phyloP scores from a whole-genome alignment of 2,888 invertebrate genomes.

The Podabrus alpinus region DNA sequence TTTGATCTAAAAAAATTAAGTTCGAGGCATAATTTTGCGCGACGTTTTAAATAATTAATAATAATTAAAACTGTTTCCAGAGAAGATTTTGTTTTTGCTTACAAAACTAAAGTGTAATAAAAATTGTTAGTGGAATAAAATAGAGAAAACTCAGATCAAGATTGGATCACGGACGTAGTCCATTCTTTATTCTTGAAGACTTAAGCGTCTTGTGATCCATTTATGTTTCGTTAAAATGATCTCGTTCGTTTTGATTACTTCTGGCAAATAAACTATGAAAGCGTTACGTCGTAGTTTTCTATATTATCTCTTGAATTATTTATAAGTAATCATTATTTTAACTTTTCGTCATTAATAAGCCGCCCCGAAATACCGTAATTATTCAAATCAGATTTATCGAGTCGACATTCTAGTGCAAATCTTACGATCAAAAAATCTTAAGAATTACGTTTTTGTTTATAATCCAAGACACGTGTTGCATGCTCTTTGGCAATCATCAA shows the following conservation, averaged over 20 bases:
- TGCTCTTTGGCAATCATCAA: neutral
- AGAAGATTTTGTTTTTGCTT: neutral
- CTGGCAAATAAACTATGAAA: neutral
- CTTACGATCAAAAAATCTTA: neutral
- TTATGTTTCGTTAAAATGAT: constrained; percentile 2
- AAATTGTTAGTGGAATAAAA: neutral
- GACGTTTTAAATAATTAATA: neutral
- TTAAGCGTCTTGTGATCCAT: constrained; percentile 2
- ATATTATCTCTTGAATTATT: neutral
- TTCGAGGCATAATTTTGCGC: neutral
- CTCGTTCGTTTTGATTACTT: constrained; percentile 1
- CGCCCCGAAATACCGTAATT: neutral
- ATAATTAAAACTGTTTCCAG: neutral
- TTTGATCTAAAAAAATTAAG: neutral
- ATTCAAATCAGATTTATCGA: neutral
- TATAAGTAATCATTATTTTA: neutral
- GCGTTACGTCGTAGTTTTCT: neutral
- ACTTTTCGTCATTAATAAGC: neutral
- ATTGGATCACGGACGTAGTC: constrained; percentile 2
- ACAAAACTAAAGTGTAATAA: neutral
- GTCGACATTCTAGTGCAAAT: neutral
- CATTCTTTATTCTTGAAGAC: neutral
- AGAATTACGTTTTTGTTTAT: neutral
- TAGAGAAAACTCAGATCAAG: neutral
- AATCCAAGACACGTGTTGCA: neutral